Percentiles rank a stretch among this genome's conserved stretches.
These are phyloP conservation scores for Neosalanx taihuensis DNA, from an alignment of 2,797 vertebrate species.

Conservation along the genomic window DNA sequence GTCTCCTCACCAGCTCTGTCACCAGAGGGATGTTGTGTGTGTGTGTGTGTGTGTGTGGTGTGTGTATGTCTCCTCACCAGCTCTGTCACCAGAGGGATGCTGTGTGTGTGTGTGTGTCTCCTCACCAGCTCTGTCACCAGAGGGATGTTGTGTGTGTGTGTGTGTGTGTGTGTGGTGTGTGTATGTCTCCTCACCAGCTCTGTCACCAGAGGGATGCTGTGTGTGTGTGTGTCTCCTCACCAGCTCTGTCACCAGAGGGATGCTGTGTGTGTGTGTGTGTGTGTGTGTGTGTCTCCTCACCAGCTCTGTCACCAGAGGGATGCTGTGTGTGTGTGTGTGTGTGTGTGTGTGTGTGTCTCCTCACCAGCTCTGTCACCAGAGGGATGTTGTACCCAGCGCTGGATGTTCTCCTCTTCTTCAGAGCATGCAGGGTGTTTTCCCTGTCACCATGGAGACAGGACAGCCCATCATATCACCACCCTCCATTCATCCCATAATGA, in stretches of 20 bases:
- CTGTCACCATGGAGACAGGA: conserved; percentile 55
- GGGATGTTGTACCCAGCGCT: conserved; percentile 76
- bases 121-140: no score
- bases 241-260: background rate
- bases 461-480: background rate
- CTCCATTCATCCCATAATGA: no score
- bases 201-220: background rate
- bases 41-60: background rate
- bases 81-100: no score
- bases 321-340: background rate
- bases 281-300: background rate
- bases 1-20: no score
- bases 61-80: background rate
- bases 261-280: background rate
- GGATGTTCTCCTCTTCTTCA: conserved; percentile 80
- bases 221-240: background rate
- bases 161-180: background rate
- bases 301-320: background rate
- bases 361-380: conserved; percentile 92
- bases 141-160: background rate
- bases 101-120: background rate
- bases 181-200: background rate
- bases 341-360: conserved; percentile 32
- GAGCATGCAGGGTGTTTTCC: conserved; percentile 91
- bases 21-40: background rate